Conservation (phyloP, 2,113 vertebrate species). For the Hystrix cristata region DNA sequence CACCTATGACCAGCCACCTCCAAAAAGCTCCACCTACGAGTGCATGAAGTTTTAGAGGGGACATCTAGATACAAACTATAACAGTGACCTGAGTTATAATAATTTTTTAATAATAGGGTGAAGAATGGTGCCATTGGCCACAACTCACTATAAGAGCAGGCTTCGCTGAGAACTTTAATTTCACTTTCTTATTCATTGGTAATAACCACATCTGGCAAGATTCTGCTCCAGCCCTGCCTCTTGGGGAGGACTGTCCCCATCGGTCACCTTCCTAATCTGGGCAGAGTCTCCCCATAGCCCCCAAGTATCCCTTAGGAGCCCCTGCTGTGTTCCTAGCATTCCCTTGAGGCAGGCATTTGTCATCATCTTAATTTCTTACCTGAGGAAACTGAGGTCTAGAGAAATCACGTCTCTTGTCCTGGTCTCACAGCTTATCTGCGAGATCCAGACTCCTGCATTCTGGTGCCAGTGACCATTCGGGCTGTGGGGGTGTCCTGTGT, state of each 20-base stretch:
- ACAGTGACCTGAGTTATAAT: background rate
- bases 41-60: no score
- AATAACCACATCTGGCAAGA: background rate
- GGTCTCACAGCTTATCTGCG: no score
- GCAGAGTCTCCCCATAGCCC: accelerated
- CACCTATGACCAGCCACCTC: no score
- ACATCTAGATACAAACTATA: background rate
- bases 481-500: accelerated
- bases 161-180: background rate
- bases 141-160: background rate
- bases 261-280: no score
- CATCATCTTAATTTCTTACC: background rate
- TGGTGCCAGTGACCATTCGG: background rate
- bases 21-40: no score
- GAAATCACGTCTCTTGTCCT: background rate
- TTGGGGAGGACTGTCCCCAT: background rate
- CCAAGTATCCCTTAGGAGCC: accelerated
- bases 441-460: background rate
- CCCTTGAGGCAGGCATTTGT: accelerated
- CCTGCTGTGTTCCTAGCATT: background rate
- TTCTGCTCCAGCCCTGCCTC: background rate
- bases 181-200: background rate
- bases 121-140: background rate
- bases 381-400: background rate
- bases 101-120: background rate